Base-by-base conservation (phyloP, 1,140 invertebrate genomes). In the Temnothorax curvispinosus region DNA sequence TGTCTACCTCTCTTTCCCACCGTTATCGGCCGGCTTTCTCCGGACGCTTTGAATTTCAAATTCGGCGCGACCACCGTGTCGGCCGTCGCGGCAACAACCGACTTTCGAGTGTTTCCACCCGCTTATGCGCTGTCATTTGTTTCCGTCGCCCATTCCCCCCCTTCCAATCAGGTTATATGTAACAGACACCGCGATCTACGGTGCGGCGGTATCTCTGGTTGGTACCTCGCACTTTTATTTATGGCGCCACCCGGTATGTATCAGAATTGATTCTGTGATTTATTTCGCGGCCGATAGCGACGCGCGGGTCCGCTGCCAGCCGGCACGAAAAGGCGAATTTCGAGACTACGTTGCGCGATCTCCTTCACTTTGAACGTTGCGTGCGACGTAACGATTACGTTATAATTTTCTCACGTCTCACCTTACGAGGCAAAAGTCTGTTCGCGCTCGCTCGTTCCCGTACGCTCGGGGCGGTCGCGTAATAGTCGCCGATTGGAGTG, bases 41-140 rank as follows among this genome's bases (percentile, higher is more conserved):
- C 52, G n/a, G 76, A 85, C 91, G 90, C 89, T 94, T 94, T 95
- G 94, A 94, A 95, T 94, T 95, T 95, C 93, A 94, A 95, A 95
- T 95, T 91, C 85, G 86, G 80, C 80, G 56, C 87, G 84, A 77
- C 74, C 85, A 62, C 85, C 82, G 78, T 84, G 87, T 87, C 88
- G 88, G 62, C 62, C 77, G 74, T 58, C 78, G 80, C 86, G 58
- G 89, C 88, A 77, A 87, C 82, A 87, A 87, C 85, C 87, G 93
- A 94, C 91, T 92, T 93, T 92, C 85, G 86, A 92, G 93, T 92
- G 89, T 92, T 93, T 93, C 88, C 90, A 86, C 86, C 85, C 91
- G 91, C 91, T 92, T 91, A 87, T 91, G 89, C 87, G 80, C 91
- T 93, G 92, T 93, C 93, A 92, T 92, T 93, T 91, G 90, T 91